Conservation (phyloP, 2,888 invertebrate species). For the Marronus borbonicus region DNA sequence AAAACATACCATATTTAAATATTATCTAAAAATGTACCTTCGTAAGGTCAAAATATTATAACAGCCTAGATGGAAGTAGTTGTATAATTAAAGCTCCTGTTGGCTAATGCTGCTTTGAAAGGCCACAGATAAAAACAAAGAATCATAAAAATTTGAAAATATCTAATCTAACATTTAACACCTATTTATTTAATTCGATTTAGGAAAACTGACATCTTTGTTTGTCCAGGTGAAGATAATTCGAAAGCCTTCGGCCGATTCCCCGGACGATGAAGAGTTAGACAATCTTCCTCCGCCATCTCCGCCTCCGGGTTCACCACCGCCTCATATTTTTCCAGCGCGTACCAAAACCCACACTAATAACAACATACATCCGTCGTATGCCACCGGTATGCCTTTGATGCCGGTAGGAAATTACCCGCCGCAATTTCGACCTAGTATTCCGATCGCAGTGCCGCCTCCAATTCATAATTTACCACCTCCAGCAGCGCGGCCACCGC, state of each 20-base stretch:
- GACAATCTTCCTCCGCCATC: constrained; percentile 75
- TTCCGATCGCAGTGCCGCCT: constrained; percentile 52
- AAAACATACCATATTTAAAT: too few relatives aligned
- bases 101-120: too few relatives aligned
- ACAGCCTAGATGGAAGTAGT: too few relatives aligned
- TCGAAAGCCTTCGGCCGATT: constrained; percentile 39
- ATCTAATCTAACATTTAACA: too few relatives aligned
- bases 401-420: constrained; percentile 46
- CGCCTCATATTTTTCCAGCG: constrained; percentile 73
- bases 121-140: too few relatives aligned
- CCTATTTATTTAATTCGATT: not conserved
- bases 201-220: too few relatives aligned
- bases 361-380: constrained; percentile 63
- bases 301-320: constrained; percentile 76
- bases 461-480: constrained; percentile 49
- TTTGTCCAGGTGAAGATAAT: constrained; percentile 49
- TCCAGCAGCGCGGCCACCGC: constrained; percentile 37
- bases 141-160: too few relatives aligned
- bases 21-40: too few relatives aligned
- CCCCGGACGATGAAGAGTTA: constrained; percentile 70
- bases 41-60: too few relatives aligned
- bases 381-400: constrained; percentile 38
- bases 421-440: constrained; percentile 51
- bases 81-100: too few relatives aligned
- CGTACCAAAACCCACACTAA: constrained; percentile 65